Percentiles rank a stretch among this genome's conserved stretches.
Evolutionary conservation across 92 coral and sea anemone species (phyloP).

Genomic region (Phymanthus crucifer): DNA sequence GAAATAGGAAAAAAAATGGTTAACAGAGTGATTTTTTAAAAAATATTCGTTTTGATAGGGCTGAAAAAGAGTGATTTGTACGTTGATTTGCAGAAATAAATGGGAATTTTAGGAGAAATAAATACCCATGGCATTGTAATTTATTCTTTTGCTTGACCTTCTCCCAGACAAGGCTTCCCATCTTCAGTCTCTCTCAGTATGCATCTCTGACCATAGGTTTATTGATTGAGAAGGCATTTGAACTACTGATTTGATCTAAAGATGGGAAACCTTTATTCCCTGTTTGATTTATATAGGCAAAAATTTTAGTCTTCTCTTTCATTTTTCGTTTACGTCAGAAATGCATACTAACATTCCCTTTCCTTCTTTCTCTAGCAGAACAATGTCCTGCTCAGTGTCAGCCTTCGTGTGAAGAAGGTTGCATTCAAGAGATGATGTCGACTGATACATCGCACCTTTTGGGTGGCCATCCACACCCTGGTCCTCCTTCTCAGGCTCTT

Average conservation of each 20-base stretch:
- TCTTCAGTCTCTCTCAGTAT: slow-evolving; percentile 51
- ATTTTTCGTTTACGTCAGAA: slow-evolving; percentile 47
- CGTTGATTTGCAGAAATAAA: slow-evolving; percentile 47
- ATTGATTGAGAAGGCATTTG: slow-evolving; percentile 45
- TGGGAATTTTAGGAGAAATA: neutral
- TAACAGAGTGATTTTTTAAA: neutral
- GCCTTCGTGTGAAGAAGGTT: slow-evolving; percentile 34
- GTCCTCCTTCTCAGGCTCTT: slow-evolving; percentile 67
- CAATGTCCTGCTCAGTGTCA: slow-evolving; percentile 39
- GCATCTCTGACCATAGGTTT: slow-evolving; percentile 64
- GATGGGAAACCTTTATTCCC: slow-evolving; percentile 53
- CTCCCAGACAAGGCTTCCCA: slow-evolving; percentile 66
- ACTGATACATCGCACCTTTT: slow-evolving; percentile 45
- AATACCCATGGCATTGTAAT: neutral
- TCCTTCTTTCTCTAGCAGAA: slow-evolving; percentile 28
- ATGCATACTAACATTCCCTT: slow-evolving; percentile 63
- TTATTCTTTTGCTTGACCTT: neutral
- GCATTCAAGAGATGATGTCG: slow-evolving; percentile 21
- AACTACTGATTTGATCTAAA: slow-evolving; percentile 10
- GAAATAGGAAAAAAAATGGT: neutral
- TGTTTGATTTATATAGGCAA: neutral
- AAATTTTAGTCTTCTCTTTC: slow-evolving; percentile 13
- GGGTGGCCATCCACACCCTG: slow-evolving; percentile 89
- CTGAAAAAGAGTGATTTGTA: slow-evolving; percentile 19
- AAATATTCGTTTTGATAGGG: slow-evolving; percentile 2